Evolutionary conservation across 1,140 invertebrate species (phyloP), one percentile per base, ranked within the genome.

Genomic region (Microvelia longipes): DNA sequence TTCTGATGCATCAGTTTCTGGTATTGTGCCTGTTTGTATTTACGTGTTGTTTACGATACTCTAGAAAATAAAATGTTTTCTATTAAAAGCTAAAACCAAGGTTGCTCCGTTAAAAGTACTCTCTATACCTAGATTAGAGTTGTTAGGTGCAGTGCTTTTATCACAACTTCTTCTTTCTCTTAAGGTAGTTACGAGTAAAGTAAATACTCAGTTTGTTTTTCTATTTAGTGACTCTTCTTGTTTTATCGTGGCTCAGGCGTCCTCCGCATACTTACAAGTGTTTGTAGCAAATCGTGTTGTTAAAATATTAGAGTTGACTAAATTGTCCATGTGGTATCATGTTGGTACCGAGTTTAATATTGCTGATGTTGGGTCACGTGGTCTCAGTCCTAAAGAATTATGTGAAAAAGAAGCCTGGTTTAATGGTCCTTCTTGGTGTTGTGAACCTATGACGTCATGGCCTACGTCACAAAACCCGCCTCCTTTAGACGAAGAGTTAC

Each of bases 361-460:
- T 0, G 79, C 79, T 0, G 81, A 82, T 74, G 70, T 79, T 26
- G 69, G 79, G 66, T 81, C 81, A 0, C 69, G 81, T 25, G 80
- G 81, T 14, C 29, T 75, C 24, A 66, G 26, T 2, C 71, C 76
- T 64, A 70, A 68, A n/a, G 63, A 72, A 14, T 71, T 81, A 19
- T 29, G 68, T 5, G 60, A 72, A n/a, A 74, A 70, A 64, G 15
- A 68, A n/a, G 69, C 81, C 27, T 82, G 80, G 80, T 80, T 75
- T 77, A 19, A 69, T 13, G 78, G 79, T 1, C 79, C 79, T 2
- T 24, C 14, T 60, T 68, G 67, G 67, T 68, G 28, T 30, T 35
- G 15, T 24, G 19, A n/a, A 2, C 67, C 67, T 24, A 26, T 24
- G 19, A n/a, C 35, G 13, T 28, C 28, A 13, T 68, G 67, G 67